phyloP scores from a whole-genome alignment of 1,140 invertebrate genomes.

The Drosophila eugracilis region DNA sequence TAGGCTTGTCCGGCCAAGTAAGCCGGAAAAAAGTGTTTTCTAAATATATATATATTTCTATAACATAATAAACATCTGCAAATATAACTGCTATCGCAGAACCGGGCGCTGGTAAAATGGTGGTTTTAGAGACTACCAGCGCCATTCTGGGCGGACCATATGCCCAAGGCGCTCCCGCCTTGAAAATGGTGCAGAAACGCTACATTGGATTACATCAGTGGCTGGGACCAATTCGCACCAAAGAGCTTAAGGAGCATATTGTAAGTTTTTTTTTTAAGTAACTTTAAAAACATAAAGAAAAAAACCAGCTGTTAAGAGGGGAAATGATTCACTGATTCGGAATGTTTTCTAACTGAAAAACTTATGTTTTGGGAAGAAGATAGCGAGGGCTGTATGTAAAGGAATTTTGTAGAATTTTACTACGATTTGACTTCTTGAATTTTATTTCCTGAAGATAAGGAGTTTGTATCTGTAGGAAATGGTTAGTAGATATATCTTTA shows the following conservation, averaged over 20 bases:
- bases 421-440: not conserved
- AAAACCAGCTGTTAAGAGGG: no score
- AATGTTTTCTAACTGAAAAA: no score
- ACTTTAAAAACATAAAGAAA: no score
- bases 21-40: slow-evolving; percentile 55
- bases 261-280: slow-evolving; percentile 88
- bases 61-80: slow-evolving; percentile 14
- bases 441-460: no score
- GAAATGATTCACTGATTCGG: not conserved
- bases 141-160: slow-evolving; percentile 89
- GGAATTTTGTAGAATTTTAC: not conserved
- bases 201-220: slow-evolving; percentile 95
- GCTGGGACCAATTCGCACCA: slow-evolving; percentile 89
- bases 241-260: slow-evolving; percentile 90
- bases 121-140: slow-evolving; percentile 89
- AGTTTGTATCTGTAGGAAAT: no score
- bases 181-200: slow-evolving; percentile 94
- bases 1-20: slow-evolving; percentile 33
- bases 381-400: no score
- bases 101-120: slow-evolving; percentile 86
- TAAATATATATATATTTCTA: no score
- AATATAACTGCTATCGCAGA: slow-evolving; percentile 41
- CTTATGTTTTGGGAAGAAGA: no score
- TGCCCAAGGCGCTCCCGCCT: slow-evolving; percentile 90
- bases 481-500: not conserved